Conservation (phyloP, 2,888 invertebrate species). For the Polymixis flavicincta region DNA sequence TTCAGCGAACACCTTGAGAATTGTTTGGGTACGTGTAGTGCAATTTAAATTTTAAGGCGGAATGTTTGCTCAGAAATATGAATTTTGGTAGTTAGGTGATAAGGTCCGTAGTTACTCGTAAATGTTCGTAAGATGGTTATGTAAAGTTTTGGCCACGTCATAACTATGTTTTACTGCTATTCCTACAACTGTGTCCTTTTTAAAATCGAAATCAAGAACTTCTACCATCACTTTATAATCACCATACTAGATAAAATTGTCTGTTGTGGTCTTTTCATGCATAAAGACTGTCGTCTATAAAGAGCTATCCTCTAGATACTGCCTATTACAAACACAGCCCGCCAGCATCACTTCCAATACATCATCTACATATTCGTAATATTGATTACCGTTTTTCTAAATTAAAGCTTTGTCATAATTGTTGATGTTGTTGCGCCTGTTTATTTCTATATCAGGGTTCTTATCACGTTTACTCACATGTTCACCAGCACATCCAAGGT, state of each 20-base stretch:
- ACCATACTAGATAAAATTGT: neutral
- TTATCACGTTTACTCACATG: too few species aligned
- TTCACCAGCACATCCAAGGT: too few species aligned
- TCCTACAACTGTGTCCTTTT: neutral
- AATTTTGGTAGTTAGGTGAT: neutral
- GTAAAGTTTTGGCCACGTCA: neutral
- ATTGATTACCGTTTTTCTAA: too few species aligned
- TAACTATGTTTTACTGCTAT: neutral
- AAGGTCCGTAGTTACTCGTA: neutral
- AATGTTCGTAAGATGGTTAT: neutral
- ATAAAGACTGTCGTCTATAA: neutral
- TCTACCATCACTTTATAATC: neutral
- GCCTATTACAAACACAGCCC: neutral
- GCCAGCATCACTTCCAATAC: neutral
- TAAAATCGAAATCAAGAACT: neutral
- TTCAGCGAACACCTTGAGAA: slow-evolving; percentile 54
- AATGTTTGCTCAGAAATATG: neutral
- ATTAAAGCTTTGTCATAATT: too few species aligned
- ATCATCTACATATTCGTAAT: neutral
- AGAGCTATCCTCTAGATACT: neutral
- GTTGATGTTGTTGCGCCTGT: too few species aligned
- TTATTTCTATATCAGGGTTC: too few species aligned
- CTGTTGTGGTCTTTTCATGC: neutral
- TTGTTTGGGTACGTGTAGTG: neutral
- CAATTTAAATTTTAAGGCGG: slow-evolving; percentile 25